phyloP scores from a whole-genome alignment of 2,797 vertebrate genomes.

The Enteromius fasciolatus region DNA sequence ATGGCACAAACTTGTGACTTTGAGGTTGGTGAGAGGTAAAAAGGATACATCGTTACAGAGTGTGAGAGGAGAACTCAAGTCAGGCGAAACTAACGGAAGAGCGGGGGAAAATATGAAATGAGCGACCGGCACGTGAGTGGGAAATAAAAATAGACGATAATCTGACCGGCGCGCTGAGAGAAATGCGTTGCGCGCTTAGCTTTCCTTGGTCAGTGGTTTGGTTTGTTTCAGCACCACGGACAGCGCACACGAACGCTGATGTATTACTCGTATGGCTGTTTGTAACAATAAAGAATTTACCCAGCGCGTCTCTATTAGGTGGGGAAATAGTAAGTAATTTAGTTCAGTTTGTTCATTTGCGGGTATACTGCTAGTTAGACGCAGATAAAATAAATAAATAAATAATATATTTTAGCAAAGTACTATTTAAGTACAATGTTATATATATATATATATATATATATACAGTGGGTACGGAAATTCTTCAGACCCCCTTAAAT shows the following conservation, averaged over 20 bases:
- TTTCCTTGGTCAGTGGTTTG: neutral
- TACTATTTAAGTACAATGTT: too few species aligned
- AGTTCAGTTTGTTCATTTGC: neutral
- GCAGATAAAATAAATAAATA: neutral
- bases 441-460: too few species aligned
- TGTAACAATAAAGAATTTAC: neutral
- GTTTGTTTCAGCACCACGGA: constrained; percentile 40
- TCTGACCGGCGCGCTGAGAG: neutral
- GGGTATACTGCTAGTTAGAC: neutral
- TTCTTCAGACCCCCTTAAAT: too few species aligned
- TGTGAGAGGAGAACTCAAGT: neutral
- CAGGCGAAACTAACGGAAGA: neutral
- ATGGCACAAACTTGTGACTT: constrained; percentile 12
- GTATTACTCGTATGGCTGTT: neutral
- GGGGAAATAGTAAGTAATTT: neutral
- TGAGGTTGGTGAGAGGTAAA: constrained; percentile 22
- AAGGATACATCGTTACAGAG: neutral
- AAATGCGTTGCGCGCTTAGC: neutral
- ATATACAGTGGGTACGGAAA: too few species aligned
- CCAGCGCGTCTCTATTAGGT: too few species aligned
- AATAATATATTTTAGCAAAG: too few species aligned
- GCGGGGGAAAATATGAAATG: neutral
- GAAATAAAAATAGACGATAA: neutral
- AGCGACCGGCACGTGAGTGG: neutral
- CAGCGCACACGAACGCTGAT: neutral